Base-by-base conservation (phyloP, 2,888 invertebrate species). In the Siphlonurus alternatus region DNA sequence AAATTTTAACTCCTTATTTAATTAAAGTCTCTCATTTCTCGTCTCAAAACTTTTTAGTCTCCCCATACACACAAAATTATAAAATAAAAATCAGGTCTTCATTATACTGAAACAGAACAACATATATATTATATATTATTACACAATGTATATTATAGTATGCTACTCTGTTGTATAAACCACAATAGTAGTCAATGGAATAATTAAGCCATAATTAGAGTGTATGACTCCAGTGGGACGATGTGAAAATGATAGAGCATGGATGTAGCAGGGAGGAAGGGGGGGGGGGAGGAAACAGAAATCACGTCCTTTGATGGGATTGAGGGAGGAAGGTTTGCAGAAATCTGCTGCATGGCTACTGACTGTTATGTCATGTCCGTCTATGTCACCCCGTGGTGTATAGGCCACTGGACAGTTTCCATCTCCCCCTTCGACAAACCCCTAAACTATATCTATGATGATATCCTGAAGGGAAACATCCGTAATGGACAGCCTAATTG, bases 161-260 rank as follows among this genome's bases (percentile, higher is more conserved):
- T n/a, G n/a, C n/a, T n/a, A n/a, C n/a, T n/a, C n/a, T n/a, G n/a
- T n/a, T n/a, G n/a, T n/a, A n/a, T 51, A 51, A 51, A 56, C 56
- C 56, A 56, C 56, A 56, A 56, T 56, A 56, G 19, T 56, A 56
- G 7, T 56, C 56, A 56, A 56, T 56, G 56, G 56, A 20, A 56
- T 56, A 56, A 56, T 56, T 56, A 56, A 56, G 56, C 56, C 22
- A 56, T 56, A 56, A 56, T 56, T 56, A 56, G 56, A 56, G 56
- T 56, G 56, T 56, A 56, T 56, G 56, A 20, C 7, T 56, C 56
- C n/a, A 22, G 22, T 56, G 56, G 56, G 56, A 56, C 56, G 20
- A 20, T 7, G 22, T 38, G 38, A 38, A 38, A 38, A 38, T 38
- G 38, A 38, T 38, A 38, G 38, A 38, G 38, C 15, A 15, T 56